Conservation (phyloP, 2,888 invertebrate genomes). For the Ophonus ardosiacus region DNA sequence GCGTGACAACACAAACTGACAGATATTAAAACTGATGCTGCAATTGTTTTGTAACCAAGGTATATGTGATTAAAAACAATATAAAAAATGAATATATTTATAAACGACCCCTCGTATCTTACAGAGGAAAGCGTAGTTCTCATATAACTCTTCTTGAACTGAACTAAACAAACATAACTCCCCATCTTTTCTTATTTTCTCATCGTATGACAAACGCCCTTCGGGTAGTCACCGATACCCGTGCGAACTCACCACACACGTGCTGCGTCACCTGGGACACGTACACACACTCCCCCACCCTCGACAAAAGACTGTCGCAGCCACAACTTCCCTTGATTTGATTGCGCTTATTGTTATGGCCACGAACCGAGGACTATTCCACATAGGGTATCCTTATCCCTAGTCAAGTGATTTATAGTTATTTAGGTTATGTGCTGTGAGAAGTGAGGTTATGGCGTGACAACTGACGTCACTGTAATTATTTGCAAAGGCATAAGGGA, state of each 20-base stretch:
- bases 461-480: constrained; percentile 42
- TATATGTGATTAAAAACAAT: too few relatives aligned
- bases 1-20: too few relatives aligned
- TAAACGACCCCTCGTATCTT: too few relatives aligned
- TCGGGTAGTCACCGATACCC: constrained; percentile 8
- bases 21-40: too few relatives aligned
- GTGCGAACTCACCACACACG: constrained; percentile 17
- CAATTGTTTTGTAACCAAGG: too few relatives aligned
- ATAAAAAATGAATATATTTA: too few relatives aligned
- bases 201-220: too few relatives aligned
- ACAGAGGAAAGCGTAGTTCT: too few relatives aligned
- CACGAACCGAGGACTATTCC: constrained; percentile 29
- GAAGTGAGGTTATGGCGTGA: constrained; percentile 28
- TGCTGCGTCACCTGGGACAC: constrained; percentile 40
- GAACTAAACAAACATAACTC: too few relatives aligned
- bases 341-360: constrained; percentile 56
- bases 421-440: constrained; percentile 2
- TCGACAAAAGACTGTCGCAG: background rate
- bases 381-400: background rate
- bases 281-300: background rate
- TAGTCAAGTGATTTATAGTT: constrained; percentile 19
- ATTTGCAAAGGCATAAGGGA: constrained; percentile 17
- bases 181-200: too few relatives aligned
- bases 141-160: too few relatives aligned
- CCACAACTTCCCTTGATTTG: constrained; percentile 14